These are phyloP conservation scores for Gastrophryne carolinensis DNA, from an alignment of 2,797 vertebrate genomes.

Conservation along the genomic window DNA sequence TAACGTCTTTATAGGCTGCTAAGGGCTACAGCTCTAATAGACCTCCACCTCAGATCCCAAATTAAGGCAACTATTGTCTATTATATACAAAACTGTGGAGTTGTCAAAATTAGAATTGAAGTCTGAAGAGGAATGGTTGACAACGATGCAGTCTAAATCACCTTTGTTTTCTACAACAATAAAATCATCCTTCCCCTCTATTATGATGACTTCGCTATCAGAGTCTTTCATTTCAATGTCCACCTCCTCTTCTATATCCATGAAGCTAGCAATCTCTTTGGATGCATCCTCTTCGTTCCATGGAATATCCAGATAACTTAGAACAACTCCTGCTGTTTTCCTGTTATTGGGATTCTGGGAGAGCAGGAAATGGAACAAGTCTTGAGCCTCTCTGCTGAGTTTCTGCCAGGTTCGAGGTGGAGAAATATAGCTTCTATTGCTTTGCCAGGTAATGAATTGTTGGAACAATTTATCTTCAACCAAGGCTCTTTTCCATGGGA, in stretches of 20 bases:
- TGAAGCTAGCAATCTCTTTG: neutral
- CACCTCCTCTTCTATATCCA: neutral
- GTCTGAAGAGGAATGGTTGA: neutral
- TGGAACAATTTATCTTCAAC: neutral
- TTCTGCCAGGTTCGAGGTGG: neutral
- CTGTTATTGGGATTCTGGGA: neutral
- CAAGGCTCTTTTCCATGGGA: conserved; percentile 1
- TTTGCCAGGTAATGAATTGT: neutral
- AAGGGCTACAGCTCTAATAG: no score
- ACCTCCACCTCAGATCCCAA: neutral
- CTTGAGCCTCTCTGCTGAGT: neutral
- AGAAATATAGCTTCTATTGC: neutral
- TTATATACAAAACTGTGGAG: neutral
- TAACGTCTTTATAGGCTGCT: no score
- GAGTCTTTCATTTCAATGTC: neutral
- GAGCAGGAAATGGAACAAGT: neutral
- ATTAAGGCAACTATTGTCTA: neutral
- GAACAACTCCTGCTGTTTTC: neutral
- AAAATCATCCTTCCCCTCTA: neutral
- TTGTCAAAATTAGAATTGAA: no score
- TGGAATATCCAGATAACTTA: neutral
- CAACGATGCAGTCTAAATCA: neutral
- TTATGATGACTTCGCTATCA: neutral
- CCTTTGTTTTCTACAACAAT: neutral
- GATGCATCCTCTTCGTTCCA: neutral